A percentile compares a stretch with the other conserved stretches of the same genome.
Evolutionary conservation across 2,113 vertebrate genomes (phyloP).

Genomic region (Chlorodrepanis virens): DNA sequence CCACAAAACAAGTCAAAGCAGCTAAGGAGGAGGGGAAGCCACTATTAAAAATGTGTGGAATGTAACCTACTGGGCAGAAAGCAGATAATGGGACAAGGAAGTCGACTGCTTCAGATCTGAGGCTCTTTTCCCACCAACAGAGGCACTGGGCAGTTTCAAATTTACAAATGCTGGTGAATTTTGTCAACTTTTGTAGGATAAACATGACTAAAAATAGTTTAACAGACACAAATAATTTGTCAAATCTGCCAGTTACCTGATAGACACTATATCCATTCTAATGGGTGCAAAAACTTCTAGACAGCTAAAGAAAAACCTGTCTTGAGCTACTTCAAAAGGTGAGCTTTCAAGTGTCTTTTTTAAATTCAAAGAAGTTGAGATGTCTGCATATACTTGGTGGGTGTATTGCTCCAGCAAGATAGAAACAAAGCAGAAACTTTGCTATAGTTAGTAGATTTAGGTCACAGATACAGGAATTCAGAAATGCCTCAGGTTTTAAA

Average conservation of each 20-base stretch:
- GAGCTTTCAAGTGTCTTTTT: not conserved
- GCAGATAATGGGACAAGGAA: not conserved
- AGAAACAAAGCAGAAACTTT: not conserved
- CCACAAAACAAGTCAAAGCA: slow-evolving; percentile 46
- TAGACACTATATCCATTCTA: not conserved
- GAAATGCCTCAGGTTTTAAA: not conserved
- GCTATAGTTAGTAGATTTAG: not conserved
- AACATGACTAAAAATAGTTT: not conserved
- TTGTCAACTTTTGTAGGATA: not conserved
- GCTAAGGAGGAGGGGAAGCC: slow-evolving; percentile 38
- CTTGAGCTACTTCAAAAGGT: not conserved
- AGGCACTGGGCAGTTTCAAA: not conserved
- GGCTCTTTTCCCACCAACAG: not conserved
- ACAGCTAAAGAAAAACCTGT: not conserved
- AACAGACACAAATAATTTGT: not conserved
- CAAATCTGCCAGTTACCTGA: not conserved
- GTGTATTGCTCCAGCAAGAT: not conserved
- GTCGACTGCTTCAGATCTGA: not conserved
- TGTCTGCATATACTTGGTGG: not conserved
- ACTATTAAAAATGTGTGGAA: slow-evolving; percentile 55
- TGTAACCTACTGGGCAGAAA: slow-evolving; percentile 27
- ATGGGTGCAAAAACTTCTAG: not conserved
- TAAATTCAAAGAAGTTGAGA: not conserved
- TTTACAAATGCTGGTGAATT: not conserved
- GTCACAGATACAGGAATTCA: not conserved